Evolutionary conservation across 2,113 vertebrate genomes (phyloP).

Genomic region (Microcebus griseorufus): DNA sequence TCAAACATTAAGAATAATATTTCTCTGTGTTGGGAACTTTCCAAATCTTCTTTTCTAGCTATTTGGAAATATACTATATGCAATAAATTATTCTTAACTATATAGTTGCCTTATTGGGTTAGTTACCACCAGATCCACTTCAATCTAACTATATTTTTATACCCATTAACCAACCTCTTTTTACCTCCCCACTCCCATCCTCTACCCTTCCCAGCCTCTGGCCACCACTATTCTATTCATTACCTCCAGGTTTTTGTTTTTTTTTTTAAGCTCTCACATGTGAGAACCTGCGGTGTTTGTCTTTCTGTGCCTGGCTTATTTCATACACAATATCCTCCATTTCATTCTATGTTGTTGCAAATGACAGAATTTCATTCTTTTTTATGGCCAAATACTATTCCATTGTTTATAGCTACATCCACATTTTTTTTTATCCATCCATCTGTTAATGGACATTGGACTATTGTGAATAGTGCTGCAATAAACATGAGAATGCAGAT

Average conservation of each 20-base stretch:
- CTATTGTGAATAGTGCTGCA: neutral
- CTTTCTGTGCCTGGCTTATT: neutral
- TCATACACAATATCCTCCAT: neutral
- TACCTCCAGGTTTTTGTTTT: neutral
- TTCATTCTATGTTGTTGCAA: neutral
- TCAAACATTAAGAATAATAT: neutral
- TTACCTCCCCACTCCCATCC: neutral
- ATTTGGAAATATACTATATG: neutral
- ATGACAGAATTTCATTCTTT: neutral
- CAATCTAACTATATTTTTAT: neutral
- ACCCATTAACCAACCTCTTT: neutral
- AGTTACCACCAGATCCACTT: neutral
- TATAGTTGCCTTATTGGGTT: neutral
- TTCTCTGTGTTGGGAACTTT: neutral
- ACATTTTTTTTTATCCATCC: neutral
- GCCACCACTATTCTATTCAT: neutral
- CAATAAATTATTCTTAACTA: neutral
- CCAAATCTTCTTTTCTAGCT: neutral
- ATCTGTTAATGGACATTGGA: neutral
- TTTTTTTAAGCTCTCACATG: neutral
- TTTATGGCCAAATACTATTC: neutral
- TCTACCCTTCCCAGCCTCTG: neutral
- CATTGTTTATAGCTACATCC: neutral
- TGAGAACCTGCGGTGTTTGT: neutral
- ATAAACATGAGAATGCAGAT: neutral